phyloP scores from a whole-genome alignment of 2,797 vertebrate genomes.

The Chromobotia macracanthus region DNA sequence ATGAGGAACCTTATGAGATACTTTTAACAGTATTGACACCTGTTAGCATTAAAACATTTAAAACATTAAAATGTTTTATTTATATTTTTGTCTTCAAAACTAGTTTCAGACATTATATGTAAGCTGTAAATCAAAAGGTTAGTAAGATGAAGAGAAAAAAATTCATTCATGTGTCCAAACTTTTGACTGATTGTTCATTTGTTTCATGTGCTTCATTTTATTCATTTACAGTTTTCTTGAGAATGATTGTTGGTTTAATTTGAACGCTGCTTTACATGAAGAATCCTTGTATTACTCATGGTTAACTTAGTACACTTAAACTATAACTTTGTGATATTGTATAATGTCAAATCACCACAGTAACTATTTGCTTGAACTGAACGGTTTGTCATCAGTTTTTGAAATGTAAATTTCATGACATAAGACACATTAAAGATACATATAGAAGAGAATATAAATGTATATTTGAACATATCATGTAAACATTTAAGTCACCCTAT shows the following conservation, averaged over 20 bases:
- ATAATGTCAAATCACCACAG: background rate
- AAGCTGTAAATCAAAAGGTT: background rate
- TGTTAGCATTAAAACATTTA: too few relatives aligned
- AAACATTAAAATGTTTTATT: too few relatives aligned
- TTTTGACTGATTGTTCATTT: background rate
- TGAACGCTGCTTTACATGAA: slow-evolving; percentile 21
- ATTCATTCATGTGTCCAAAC: background rate
- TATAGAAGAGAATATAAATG: slow-evolving; percentile 20
- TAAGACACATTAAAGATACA: background rate
- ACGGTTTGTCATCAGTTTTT: background rate
- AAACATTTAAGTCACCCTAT: slow-evolving; percentile 45
- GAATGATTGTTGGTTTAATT: background rate
- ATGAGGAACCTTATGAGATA: too few relatives aligned
- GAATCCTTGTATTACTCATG: background rate
- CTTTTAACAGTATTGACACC: background rate
- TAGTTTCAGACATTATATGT: background rate
- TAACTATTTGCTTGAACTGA: too few relatives aligned
- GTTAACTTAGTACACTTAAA: too few relatives aligned
- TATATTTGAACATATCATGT: slow-evolving; percentile 48
- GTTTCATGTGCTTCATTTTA: background rate
- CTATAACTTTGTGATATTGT: background rate
- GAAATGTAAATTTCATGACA: background rate
- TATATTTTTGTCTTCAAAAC: too few relatives aligned
- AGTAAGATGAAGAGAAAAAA: background rate
- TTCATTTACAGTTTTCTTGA: background rate